Evolutionary conservation across 2,888 invertebrate genomes (phyloP), one percentile per base, ranked within the genome.

Genomic region (Drosophila borborema): DNA sequence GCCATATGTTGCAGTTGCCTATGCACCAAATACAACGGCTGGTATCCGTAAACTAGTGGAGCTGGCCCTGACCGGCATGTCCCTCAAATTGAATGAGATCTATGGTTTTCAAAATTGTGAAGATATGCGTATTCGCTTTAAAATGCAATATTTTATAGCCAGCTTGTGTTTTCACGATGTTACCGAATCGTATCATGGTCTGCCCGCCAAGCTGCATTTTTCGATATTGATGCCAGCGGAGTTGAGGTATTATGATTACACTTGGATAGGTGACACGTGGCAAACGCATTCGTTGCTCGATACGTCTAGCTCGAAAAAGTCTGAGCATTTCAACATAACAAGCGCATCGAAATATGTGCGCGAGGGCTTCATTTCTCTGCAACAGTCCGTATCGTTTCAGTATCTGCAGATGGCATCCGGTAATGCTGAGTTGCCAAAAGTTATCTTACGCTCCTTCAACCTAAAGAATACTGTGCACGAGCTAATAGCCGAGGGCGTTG

Each of bases 401-500:
- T 91, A 86, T 45, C 28, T 91, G 0, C 56, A 55, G 5, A 51
- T 74, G 6, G 69, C 72, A 2, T 60, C 80, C 3, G 58, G 62
- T 93, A 92, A n/a, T 0, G 59, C 54, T 9, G 40, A 61, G 0
- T 14, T 90, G 9, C 92, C 92, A 0, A 28, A 69, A 0, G 60
- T 91, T 0, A 0, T 53, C 1, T 62, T 91, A 82, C 77, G 78
- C 91, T 94, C 97, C 59, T 96, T 95, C 91, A 96, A 97, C 0
- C 96, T 96, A 87, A 96, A 96, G 0, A 91, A 94, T 0, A 96
- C 94, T 91, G 91, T 95, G 0, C 92, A 94, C 40, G 97, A 97
- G 89, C 87, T 94, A 0, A 94, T 96, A 14, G 92, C 96, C 3
- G 93, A 94, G n/a, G 94, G 95, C 0, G 90, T 97, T 48, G 95